These are phyloP conservation scores for Leptura quadrifasciata DNA, from an alignment of 2,888 invertebrate species.

Conservation along the genomic window DNA sequence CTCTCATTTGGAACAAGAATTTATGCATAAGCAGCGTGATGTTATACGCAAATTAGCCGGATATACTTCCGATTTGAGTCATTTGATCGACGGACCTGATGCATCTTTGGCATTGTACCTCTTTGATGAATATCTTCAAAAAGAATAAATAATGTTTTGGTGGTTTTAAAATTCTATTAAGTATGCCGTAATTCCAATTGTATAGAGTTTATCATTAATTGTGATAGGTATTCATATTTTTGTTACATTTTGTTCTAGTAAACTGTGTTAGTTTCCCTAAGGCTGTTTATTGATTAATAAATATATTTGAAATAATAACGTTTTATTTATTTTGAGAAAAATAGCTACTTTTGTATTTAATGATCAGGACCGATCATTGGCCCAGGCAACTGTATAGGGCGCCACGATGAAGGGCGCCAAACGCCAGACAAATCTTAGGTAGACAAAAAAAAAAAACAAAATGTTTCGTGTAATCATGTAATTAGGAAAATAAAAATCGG, in stretches of 20 bases:
- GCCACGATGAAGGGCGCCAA: too few relatives aligned
- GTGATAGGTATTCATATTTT: slow-evolving; percentile 30
- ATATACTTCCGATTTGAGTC: slow-evolving; percentile 83
- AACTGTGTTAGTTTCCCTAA: slow-evolving; percentile 7
- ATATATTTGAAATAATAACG: not conserved
- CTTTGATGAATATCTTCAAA: slow-evolving; percentile 82
- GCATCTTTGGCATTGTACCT: slow-evolving; percentile 82
- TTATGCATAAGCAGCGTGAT: slow-evolving; percentile 82
- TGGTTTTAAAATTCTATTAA: slow-evolving; percentile 12
- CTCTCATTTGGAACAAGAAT: slow-evolving; percentile 86
- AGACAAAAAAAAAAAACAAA: too few relatives aligned
- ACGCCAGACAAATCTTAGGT: too few relatives aligned
- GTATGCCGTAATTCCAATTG: slow-evolving; percentile 15
- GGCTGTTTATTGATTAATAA: slow-evolving; percentile 30
- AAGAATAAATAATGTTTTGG: slow-evolving; percentile 54
- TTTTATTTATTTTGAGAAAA: not conserved
- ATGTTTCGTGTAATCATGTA: too few relatives aligned
- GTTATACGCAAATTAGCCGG: slow-evolving; percentile 84
- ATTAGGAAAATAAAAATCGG: too few relatives aligned
- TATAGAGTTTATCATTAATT: slow-evolving; percentile 23
- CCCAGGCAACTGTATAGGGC: too few relatives aligned
- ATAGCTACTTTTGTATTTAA: too few relatives aligned
- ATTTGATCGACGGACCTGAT: slow-evolving; percentile 78
- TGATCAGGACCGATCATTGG: too few relatives aligned
- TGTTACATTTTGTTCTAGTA: slow-evolving; percentile 12